phyloP scores from a whole-genome alignment of 2,113 vertebrate species.

The Malaclemys terrapin region DNA sequence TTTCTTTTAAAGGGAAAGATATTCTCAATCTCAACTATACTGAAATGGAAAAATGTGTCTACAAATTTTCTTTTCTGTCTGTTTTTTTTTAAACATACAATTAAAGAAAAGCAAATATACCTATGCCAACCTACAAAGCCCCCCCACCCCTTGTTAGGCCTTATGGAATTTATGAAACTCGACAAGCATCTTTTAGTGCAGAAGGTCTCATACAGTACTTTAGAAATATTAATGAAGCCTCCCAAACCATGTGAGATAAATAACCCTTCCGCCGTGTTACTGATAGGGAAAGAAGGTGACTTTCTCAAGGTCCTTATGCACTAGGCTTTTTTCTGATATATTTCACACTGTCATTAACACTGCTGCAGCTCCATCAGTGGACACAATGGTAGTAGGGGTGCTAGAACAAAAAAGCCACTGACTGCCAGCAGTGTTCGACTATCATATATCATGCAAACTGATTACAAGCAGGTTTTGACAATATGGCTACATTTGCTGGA shows the following conservation, averaged over 20 bases:
- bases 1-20: too few species aligned
- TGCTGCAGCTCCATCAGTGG: neutral
- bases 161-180: neutral
- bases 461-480: neutral
- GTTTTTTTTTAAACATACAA: neutral
- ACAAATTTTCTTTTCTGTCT: neutral
- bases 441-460: neutral
- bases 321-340: neutral
- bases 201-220: neutral
- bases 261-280: neutral
- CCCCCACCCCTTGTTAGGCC: neutral
- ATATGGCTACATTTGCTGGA: neutral
- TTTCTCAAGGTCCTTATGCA: accelerated
- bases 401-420: neutral
- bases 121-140: neutral
- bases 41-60: neutral
- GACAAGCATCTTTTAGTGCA: neutral
- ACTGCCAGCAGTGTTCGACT: neutral
- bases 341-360: neutral
- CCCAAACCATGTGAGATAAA: neutral
- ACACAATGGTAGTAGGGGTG: neutral
- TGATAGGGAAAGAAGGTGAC: neutral
- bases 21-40: too few species aligned
- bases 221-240: neutral
- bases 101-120: neutral